A percentile compares a stretch with the other conserved stretches of the same genome.
Conservation (phyloP, 2,888 invertebrate species). For the Amiota minor region DNA sequence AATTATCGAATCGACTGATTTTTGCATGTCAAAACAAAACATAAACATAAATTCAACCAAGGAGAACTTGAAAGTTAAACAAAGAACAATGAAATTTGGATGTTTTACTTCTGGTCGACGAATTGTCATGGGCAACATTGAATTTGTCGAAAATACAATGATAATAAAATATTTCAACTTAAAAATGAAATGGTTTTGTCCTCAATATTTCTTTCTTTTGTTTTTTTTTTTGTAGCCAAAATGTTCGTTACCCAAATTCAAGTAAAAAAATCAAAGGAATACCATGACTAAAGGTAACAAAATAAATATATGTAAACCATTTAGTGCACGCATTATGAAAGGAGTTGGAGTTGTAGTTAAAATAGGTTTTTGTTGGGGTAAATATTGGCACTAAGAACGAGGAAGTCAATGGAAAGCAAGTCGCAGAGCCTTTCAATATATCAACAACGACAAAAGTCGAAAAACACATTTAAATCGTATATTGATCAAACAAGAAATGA, state of each 20-base stretch:
- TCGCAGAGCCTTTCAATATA: conserved; percentile 48
- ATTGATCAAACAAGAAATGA: conserved; percentile 68
- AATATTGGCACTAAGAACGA: conserved; percentile 5
- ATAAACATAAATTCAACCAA: too few species aligned
- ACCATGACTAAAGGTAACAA: conserved; percentile 2
- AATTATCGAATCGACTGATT: too few species aligned
- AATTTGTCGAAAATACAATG: neutral
- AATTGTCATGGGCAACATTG: conserved; percentile 18
- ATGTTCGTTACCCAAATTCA: conserved; percentile 22
- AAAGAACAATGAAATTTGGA: conserved; percentile 12
- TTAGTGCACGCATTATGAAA: conserved; percentile 2
- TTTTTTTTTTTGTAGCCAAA: neutral
- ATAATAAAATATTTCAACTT: neutral
- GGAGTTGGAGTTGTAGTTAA: neutral
- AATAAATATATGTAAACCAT: neutral
- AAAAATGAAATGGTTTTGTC: neutral
- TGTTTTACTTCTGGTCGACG: neutral
- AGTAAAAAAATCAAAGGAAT: neutral
- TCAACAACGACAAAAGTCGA: conserved; percentile 57
- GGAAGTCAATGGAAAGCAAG: neutral
- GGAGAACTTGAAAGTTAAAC: conserved; percentile 25
- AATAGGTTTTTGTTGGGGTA: neutral
- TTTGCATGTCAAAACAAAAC: too few species aligned
- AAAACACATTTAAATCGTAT: conserved; percentile 51
- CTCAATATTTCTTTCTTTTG: too few species aligned